These are phyloP conservation scores for Bubalus kerabau DNA, from an alignment of 2,113 vertebrate species.

Conservation along the genomic window DNA sequence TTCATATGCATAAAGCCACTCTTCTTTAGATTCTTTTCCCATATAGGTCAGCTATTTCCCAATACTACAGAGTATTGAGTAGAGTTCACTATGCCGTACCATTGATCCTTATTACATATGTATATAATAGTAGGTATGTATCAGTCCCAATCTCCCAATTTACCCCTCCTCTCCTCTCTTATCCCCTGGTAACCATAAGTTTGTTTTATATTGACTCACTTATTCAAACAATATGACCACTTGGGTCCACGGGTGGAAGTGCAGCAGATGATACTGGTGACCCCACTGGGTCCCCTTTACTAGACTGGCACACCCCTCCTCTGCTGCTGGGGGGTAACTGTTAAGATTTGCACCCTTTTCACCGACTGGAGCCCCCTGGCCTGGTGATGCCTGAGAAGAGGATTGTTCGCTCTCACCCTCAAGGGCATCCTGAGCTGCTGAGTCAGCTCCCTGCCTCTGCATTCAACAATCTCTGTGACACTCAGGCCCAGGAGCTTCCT, in stretches of 20 bases:
- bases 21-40: background rate
- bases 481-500: background rate
- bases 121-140: background rate
- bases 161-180: background rate
- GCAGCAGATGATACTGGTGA: background rate
- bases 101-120: background rate
- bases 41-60: background rate
- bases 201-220: background rate
- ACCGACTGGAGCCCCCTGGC: background rate
- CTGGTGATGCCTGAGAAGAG: background rate
- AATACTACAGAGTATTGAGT: background rate
- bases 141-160: background rate
- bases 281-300: background rate
- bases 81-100: background rate
- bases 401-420: rapidly evolving
- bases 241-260: rapidly evolving
- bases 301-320: rapidly evolving
- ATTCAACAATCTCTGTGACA: background rate
- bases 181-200: background rate
- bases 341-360: background rate
- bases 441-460: background rate
- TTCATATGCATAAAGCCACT: background rate
- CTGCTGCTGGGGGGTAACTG: background rate
- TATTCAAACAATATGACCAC: too few species aligned
- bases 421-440: background rate